Base-by-base conservation (phyloP, 2,888 invertebrate genomes). In the Drosophila borealis region DNA sequence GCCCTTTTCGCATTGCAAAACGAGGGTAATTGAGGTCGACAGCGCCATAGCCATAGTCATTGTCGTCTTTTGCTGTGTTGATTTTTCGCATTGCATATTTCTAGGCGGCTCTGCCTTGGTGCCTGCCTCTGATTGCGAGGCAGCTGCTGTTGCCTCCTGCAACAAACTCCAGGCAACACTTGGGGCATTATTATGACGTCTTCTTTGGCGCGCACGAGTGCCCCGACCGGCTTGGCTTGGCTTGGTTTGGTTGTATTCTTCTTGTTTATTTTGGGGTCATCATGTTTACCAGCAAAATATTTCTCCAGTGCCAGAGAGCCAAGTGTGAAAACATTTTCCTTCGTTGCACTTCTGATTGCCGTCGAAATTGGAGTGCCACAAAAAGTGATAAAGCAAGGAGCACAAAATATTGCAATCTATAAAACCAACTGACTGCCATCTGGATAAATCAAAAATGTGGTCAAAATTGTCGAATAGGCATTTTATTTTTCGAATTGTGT, bases 11-110 rank as follows among this genome's bases (percentile, higher is more conserved):
- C 73, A 74, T 69, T 70, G 76, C 75, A 71, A 79, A 72, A 74
- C 79, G 77, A 79, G 88, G 85, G 86, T 86, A 83, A 86, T 87
- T 88, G 81, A 83, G 86, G 80, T 82, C 84, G 83, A 60, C 77
- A 64, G 74, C 72, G 50, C 54, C 66, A 57, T 67, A 56, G 63
- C 60, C 67, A 33, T 65, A 33, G 48, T 73, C 45, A 14, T 51
- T 25, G 37, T 55, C 54, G 65, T 61, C 69, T 68, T 66, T 48
- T 74, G 74, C 74, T 81, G 82, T 84, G 85, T 86, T 86, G 88
- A 86, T 86, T 87, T 85, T 86, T 87, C 80, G 79, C 79, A 79
- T 80, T 87, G 85, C 85, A 87, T 85, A 86, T 77, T 85, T 85
- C 72, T 67, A 75, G 82, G 75, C 81, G 74, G 54, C 80, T 72